A percentile compares a stretch with the other conserved stretches of the same genome.
phyloP scores from a whole-genome alignment of 1,140 invertebrate genomes.

The Drosophila kepulauana region DNA sequence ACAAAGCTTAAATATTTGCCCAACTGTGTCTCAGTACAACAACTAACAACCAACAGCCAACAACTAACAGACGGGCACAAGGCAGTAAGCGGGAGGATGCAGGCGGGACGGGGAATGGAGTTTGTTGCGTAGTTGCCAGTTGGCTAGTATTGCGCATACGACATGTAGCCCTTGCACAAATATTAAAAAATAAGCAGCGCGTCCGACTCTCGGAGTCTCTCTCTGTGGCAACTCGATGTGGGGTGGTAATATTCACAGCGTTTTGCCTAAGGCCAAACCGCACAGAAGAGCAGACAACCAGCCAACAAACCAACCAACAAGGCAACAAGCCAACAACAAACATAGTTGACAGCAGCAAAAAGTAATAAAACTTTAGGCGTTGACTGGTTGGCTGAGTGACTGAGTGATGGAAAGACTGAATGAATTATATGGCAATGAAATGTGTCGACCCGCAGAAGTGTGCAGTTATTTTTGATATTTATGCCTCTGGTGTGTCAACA shows the following conservation, averaged over 20 bases:
- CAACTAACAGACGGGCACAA: slow-evolving; percentile 12
- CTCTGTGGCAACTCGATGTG: slow-evolving; percentile 60
- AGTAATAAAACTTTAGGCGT: slow-evolving; percentile 83
- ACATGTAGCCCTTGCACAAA: slow-evolving; percentile 80
- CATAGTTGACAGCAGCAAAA: slow-evolving; percentile 79
- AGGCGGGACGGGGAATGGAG: slow-evolving; percentile 27
- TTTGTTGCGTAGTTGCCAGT: slow-evolving; percentile 47
- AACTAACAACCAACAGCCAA: slow-evolving; percentile 46
- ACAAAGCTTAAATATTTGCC: slow-evolving; percentile 81
- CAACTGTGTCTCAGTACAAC: slow-evolving; percentile 64
- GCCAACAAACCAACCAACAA: slow-evolving; percentile 42
- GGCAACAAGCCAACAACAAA: slow-evolving; percentile 63
- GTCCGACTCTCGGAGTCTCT: slow-evolving; percentile 33
- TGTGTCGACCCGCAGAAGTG: slow-evolving; percentile 67
- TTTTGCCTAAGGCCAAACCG: slow-evolving; percentile 63
- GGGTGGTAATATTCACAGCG: slow-evolving; percentile 78
- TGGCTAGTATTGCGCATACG: slow-evolving; percentile 75
- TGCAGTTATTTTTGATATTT: slow-evolving; percentile 62
- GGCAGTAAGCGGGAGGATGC: slow-evolving; percentile 13
- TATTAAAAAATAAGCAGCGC: slow-evolving; percentile 79
- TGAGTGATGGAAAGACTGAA: slow-evolving; percentile 45
- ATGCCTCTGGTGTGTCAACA: slow-evolving; percentile 60
- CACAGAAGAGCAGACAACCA: slow-evolving; percentile 17
- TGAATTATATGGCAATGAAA: slow-evolving; percentile 66
- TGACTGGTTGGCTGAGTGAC: slow-evolving; percentile 63